Conservation (phyloP, 64 coral and sea anemone genomes). For the Montipora sp. region DNA sequence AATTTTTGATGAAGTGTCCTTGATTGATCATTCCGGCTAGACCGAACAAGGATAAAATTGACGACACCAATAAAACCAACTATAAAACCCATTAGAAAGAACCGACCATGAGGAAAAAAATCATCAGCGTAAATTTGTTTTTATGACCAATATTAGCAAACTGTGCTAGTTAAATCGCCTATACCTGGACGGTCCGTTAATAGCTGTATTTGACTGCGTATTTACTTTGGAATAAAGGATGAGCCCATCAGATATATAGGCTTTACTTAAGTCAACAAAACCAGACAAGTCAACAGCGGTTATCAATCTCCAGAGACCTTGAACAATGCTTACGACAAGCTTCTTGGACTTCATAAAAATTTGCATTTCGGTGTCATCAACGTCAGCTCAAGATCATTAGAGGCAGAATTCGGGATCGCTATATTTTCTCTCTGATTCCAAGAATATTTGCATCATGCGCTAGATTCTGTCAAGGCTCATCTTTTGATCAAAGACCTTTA, state of each 20-base stretch:
- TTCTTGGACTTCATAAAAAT: constrained; percentile 28
- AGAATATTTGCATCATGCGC: background rate
- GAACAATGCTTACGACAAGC: constrained; percentile 13
- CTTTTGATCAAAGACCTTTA: background rate
- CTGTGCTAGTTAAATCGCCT: too few species aligned
- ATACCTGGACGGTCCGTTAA: background rate
- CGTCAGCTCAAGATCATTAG: constrained; percentile 60
- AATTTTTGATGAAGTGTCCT: too few species aligned
- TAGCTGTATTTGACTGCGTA: background rate
- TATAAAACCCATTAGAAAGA: too few species aligned
- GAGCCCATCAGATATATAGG: background rate
- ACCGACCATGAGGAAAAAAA: too few species aligned
- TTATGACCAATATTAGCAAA: too few species aligned
- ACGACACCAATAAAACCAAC: too few species aligned
- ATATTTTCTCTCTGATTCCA: constrained; percentile 6
- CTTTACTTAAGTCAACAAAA: constrained; percentile 26
- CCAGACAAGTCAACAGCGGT: background rate
- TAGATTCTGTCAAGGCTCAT: background rate
- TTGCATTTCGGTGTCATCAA: constrained; percentile 58
- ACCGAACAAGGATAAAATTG: too few species aligned
- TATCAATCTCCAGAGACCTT: constrained; percentile 18
- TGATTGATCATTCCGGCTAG: too few species aligned
- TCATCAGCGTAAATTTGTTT: too few species aligned
- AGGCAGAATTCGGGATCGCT: constrained; percentile 23
- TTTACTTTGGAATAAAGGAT: background rate